These are phyloP conservation scores for Eulemur coronatus DNA, from an alignment of 2,797 vertebrate species.

Conservation along the genomic window DNA sequence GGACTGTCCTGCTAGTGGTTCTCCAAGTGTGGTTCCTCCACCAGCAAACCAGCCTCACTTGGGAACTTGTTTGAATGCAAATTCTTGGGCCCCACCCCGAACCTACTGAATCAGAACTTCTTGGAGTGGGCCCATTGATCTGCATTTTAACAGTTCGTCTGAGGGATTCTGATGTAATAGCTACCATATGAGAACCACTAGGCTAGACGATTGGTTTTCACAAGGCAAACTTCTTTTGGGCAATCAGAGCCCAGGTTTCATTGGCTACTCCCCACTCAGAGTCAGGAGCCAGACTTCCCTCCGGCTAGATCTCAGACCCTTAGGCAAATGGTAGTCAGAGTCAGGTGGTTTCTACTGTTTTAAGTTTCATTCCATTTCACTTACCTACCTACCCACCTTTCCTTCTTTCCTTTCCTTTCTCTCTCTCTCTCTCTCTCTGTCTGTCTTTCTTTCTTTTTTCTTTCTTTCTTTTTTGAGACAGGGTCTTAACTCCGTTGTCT, in stretches of 20 bases:
- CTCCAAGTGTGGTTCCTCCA: not conserved
- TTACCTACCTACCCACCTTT: no score
- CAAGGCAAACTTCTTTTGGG: not conserved
- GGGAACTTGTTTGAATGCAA: not conserved
- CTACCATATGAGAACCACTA: not conserved
- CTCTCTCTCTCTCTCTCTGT: no score
- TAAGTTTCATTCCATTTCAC: not conserved
- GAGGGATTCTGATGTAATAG: not conserved
- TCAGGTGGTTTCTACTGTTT: not conserved
- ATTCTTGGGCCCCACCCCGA: not conserved
- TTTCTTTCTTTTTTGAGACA: not conserved
- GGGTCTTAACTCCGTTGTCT: not conserved
- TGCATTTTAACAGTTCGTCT: not conserved
- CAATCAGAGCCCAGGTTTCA: not conserved
- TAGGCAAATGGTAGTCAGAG: not conserved
- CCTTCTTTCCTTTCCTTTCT: no score
- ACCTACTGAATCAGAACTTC: not conserved
- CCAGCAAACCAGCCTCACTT: no score
- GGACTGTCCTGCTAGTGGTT: not conserved
- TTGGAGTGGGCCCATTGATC: not conserved
- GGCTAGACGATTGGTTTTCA: not conserved
- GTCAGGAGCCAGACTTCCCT: not conserved
- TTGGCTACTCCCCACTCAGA: not conserved
- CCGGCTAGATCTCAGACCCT: not conserved
- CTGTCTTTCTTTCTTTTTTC: no score